These are phyloP conservation scores for Apamea sordens DNA, from an alignment of 2,888 invertebrate species.

Conservation along the genomic window DNA sequence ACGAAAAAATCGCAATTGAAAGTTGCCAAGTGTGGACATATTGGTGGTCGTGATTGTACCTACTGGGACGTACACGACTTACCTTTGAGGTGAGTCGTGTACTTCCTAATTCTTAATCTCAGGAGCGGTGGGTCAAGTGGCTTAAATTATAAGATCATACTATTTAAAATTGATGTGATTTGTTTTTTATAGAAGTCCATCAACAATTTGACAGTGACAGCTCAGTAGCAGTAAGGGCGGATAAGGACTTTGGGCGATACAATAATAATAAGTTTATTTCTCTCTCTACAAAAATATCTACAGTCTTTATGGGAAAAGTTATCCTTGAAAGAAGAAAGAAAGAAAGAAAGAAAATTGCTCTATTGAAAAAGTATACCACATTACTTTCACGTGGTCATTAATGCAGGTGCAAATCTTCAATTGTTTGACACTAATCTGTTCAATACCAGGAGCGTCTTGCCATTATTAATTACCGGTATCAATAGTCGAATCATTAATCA, in stretches of 20 bases:
- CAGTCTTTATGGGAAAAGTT: background rate
- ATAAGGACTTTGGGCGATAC: background rate
- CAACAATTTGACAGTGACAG: background rate
- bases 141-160: background rate
- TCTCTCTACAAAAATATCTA: no score
- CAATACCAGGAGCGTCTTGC: background rate
- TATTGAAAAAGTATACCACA: background rate
- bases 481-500: slow-evolving; percentile 15
- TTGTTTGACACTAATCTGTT: background rate
- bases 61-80: no score
- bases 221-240: background rate
- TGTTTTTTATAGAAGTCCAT: background rate
- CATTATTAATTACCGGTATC: background rate
- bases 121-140: background rate
- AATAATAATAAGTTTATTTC: no score
- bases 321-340: no score
- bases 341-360: slow-evolving; percentile 1
- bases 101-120: background rate
- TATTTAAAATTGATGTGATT: background rate
- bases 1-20: no score
- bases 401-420: background rate
- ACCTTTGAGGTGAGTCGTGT: no score
- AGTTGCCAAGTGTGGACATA: no score
- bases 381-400: background rate
- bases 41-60: no score